Evolutionary conservation across 2,113 vertebrate genomes (phyloP).

Genomic region (Manacus vitellinus): DNA sequence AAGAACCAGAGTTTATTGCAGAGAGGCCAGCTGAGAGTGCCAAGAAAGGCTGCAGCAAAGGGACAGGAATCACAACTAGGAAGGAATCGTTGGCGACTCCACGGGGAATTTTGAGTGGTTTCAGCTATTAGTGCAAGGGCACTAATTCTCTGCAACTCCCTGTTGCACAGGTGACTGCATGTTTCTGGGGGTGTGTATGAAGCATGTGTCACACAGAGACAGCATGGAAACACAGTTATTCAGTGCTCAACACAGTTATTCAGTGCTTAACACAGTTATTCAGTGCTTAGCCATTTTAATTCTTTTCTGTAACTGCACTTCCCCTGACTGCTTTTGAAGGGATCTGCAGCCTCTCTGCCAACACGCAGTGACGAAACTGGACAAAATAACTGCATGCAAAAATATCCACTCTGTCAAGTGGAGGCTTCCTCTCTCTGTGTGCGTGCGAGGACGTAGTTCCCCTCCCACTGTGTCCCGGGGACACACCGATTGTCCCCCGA

Average conservation of each 20-base stretch:
- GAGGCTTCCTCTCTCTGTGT: constrained; percentile 36
- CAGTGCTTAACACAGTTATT: neutral
- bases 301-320: neutral
- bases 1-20: neutral
- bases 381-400: neutral
- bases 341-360: neutral
- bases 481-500: neutral
- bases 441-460: neutral
- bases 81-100: neutral
- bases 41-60: neutral
- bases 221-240: neutral
- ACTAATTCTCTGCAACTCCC: neutral
- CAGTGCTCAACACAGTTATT: neutral
- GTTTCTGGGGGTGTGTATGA: neutral
- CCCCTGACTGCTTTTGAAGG: neutral
- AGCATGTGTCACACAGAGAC: neutral
- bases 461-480: constrained; percentile 3
- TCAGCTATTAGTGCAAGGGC: neutral
- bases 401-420: constrained; percentile 26
- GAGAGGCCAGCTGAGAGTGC: neutral
- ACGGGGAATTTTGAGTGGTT: neutral
- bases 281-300: neutral
- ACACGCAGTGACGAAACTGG: rapidly evolving
- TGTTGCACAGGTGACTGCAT: neutral
- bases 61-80: neutral